These are phyloP conservation scores for Microctonus hyperodae DNA, from an alignment of 2,888 invertebrate genomes.

Conservation along the genomic window DNA sequence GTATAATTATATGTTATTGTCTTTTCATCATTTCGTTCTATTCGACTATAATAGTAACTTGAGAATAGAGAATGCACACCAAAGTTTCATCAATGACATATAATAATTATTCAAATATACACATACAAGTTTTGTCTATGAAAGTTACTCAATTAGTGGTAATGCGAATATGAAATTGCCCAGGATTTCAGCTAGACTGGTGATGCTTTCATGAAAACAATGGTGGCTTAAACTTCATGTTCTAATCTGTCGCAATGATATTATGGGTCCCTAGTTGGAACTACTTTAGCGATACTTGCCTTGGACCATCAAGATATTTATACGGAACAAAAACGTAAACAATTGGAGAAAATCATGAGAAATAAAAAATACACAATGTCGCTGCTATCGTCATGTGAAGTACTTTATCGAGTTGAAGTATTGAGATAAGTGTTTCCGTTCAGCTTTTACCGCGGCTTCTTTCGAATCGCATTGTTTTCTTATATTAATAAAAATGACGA, in stretches of 20 bases:
- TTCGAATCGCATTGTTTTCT: slow-evolving; percentile 19
- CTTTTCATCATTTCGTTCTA: not conserved
- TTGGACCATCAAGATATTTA: slow-evolving; percentile 31
- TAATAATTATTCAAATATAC: too few species aligned
- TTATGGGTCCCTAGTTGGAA: slow-evolving; percentile 8
- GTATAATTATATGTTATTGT: not conserved
- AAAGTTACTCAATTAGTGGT: slow-evolving; percentile 32
- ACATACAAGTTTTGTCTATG: slow-evolving; percentile 22
- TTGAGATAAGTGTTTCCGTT: not conserved
- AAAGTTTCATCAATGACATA: not conserved
- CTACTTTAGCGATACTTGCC: slow-evolving; percentile 15
- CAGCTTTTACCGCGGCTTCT: slow-evolving; percentile 4
- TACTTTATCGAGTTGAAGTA: not conserved
- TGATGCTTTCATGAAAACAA: slow-evolving; percentile 28
- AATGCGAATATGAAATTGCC: slow-evolving; percentile 33
- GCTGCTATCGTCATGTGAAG: not conserved
- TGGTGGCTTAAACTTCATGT: slow-evolving; percentile 29
- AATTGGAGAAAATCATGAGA: not conserved
- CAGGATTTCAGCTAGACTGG: slow-evolving; percentile 1
- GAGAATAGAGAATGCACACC: not conserved
- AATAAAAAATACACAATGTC: not conserved
- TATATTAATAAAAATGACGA: slow-evolving; percentile 37
- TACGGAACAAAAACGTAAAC: slow-evolving; percentile 5
- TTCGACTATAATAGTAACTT: not conserved
- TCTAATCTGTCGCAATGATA: slow-evolving; percentile 23